Conservation (phyloP, 1,140 invertebrate genomes). For the Luehdorfia chinensis region DNA sequence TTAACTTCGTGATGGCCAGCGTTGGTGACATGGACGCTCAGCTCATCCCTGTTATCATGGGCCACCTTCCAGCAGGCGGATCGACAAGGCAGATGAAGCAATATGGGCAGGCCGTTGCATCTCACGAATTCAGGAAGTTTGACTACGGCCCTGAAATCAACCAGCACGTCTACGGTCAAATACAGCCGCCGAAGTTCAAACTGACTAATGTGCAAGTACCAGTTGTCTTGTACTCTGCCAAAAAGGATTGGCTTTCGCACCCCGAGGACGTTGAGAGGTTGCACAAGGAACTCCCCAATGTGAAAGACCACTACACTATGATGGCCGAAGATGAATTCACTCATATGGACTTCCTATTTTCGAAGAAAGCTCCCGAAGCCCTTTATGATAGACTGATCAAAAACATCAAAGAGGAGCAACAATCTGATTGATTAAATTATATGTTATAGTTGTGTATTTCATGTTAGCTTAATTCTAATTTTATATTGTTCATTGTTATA, state of each 20-base stretch:
- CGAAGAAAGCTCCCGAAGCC: constrained; percentile 76
- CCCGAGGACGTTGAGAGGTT: constrained; percentile 81
- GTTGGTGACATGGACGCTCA: constrained; percentile 75
- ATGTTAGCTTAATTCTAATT: neutral
- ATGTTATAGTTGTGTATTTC: constrained; percentile 16
- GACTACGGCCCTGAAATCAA: constrained; percentile 76
- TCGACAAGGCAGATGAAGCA: constrained; percentile 87
- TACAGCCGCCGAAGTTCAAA: constrained; percentile 81
- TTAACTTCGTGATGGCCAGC: constrained; percentile 79
- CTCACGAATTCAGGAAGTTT: constrained; percentile 63
- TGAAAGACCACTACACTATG: constrained; percentile 69
- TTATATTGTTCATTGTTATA: neutral
- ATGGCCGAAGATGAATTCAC: constrained; percentile 79
- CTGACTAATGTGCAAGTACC: constrained; percentile 80
- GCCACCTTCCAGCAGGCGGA: constrained; percentile 87
- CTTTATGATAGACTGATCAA: constrained; percentile 76
- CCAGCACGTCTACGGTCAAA: constrained; percentile 70
- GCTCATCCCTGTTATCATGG: constrained; percentile 83
- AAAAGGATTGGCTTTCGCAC: constrained; percentile 81
- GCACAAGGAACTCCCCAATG: constrained; percentile 69
- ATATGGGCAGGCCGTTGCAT: constrained; percentile 79
- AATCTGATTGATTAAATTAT: constrained; percentile 8
- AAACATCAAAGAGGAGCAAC: constrained; percentile 33
- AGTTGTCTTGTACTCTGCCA: constrained; percentile 81
- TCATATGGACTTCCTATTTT: constrained; percentile 85